A percentile compares a stretch with the other conserved stretches of the same genome.
Conservation (phyloP, 1,140 invertebrate genomes). For the Araneus ventricosus region DNA sequence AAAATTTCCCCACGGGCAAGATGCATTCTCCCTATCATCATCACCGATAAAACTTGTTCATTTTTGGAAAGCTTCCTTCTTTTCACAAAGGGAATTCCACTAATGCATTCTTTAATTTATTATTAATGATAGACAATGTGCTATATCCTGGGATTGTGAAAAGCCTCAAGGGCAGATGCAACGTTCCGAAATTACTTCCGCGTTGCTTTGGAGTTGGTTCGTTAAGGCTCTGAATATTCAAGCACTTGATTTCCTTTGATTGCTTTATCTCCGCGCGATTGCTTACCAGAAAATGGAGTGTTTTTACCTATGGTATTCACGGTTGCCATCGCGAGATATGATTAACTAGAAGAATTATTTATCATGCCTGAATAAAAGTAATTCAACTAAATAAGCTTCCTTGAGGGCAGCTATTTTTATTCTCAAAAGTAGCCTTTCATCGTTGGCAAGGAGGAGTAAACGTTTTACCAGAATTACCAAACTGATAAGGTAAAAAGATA, state of each 20-base stretch:
- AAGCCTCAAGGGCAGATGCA: not conserved
- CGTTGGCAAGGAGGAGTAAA: no score
- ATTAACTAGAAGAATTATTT: not conserved
- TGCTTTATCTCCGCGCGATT: not conserved
- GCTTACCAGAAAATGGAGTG: not conserved
- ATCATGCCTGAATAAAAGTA: not conserved
- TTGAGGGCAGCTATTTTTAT: not conserved
- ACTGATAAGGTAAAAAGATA: no score
- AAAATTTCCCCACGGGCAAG: conserved; percentile 40
- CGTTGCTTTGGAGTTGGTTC: not conserved
- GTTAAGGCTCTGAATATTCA: conserved; percentile 2
- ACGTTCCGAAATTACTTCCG: not conserved
- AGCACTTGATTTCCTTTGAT: not conserved
- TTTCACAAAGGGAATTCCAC: not conserved
- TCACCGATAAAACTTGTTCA: conserved; percentile 42
- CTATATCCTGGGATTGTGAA: not conserved
- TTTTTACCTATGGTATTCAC: not conserved
- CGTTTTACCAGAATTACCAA: no score
- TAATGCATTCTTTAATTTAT: conserved; percentile 63
- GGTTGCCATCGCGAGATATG: not conserved
- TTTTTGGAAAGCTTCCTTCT: not conserved
- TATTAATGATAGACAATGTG: conserved; percentile 50
- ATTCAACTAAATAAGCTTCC: not conserved
- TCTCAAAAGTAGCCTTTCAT: no score
- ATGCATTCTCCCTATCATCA: conserved; percentile 17